Conservation (phyloP, 2,797 vertebrate genomes). For the Trichosurus vulpecula region DNA sequence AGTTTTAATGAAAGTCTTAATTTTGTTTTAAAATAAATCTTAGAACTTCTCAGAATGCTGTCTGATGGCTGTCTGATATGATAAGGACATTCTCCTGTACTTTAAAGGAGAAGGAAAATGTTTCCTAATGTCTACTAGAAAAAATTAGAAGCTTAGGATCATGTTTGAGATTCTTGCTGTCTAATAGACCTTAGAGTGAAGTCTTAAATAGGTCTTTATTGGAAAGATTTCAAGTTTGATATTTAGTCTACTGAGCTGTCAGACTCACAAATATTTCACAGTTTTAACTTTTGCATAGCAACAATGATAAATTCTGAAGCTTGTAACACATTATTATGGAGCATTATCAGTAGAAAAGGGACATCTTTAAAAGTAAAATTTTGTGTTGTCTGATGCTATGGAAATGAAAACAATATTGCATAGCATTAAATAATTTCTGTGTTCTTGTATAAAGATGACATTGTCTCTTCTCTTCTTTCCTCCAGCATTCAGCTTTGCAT, state of each 20-base stretch:
- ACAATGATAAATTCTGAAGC: neutral
- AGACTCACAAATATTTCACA: neutral
- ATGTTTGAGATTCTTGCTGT: neutral
- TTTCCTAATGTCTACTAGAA: neutral
- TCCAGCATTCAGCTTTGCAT: constrained; percentile 89
- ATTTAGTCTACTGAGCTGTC: neutral
- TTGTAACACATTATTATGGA: neutral
- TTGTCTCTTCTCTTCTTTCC: constrained; percentile 43
- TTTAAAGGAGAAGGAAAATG: constrained; percentile 20
- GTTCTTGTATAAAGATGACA: neutral
- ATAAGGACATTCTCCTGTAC: neutral
- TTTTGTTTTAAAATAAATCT: constrained; percentile 9
- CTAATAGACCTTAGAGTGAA: neutral
- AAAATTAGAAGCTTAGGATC: constrained; percentile 7
- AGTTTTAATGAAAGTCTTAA: constrained; percentile 24
- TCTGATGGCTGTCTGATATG: neutral
- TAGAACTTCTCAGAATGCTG: neutral
- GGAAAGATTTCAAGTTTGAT: constrained; percentile 17
- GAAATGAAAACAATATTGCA: neutral
- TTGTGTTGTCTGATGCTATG: accelerated
- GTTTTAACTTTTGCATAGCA: constrained; percentile 2
- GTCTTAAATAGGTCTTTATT: neutral
- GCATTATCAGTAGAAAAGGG: neutral
- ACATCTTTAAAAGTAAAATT: neutral
- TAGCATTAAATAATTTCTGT: neutral